Base-by-base conservation (phyloP, 2,888 invertebrate species). In the Zygogramma bicolorata region DNA sequence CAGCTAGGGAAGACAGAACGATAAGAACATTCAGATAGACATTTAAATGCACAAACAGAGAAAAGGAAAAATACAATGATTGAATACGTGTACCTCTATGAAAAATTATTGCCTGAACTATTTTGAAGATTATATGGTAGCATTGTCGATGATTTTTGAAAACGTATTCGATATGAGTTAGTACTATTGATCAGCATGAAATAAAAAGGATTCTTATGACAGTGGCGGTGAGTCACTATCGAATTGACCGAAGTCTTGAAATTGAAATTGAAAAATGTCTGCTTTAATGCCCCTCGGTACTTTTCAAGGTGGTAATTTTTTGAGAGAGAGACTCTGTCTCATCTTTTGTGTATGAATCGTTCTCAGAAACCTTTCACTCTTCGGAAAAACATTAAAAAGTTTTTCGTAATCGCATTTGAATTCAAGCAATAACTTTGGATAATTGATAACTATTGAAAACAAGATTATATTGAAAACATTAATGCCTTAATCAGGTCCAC, bases 1-100 rank as follows among this genome's bases (percentile, higher is more conserved):
- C 94, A 94, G 93, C 94, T 95, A 89, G 88, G 87, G 84, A 87
- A 86, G 74, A 74, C 72, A 77, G 74, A 75, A 75, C 67, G 84
- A 79, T 79, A 82, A 79, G 75, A 75, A 79, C 77, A 80, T 76
- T 77, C 74, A 77, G 67, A 74, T 34, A 74, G 70, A 75, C 60
- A 42, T 59, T n/a, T n/a, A 68, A 62, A 68, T 57, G 67, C 70
- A 70, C 46, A 60, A 29, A 61, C 22, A 57, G 34, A 65, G 53
- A 75, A 75, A 74, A 74, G 53, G 70, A 75, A 66, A 70, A 68
- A 80, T 75, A 80, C 77, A 78, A 72, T 80, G 76, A 73, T 65
- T 40, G 49, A 63, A 65, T 46, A 73, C 34, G 68, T 29, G 10
- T 22, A 13, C 53, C 25, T 25, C 10, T 38, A 25, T 67, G 5